Evolutionary conservation across 2,888 invertebrate species (phyloP), one percentile per base, ranked within the genome.

Genomic region (Parapristionchus giblindavisi): DNA sequence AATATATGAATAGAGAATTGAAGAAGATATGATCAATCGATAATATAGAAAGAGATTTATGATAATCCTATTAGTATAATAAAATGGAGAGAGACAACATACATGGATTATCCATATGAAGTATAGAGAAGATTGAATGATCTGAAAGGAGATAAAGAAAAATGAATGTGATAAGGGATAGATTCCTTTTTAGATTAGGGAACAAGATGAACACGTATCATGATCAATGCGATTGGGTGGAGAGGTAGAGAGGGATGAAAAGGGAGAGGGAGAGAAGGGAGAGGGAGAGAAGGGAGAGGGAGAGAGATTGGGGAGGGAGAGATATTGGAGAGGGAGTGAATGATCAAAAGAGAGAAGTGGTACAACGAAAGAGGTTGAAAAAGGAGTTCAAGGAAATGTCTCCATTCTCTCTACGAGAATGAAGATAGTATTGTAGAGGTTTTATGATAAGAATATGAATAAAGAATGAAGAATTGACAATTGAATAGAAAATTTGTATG

Each of bases 61-160:
- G 32, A 38, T 61, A 61, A 61, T 61, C 61, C n/a, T 34, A 61
- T 61, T n/a, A n/a, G n/a, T n/a, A n/a, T n/a, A n/a, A n/a, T n/a
- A n/a, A n/a, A n/a, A n/a, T 36, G 61, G 3, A 58, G 8, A 38
- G 24, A 11, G 61, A 24, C n/a, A 61, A 36, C 61, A 8, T 38
- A 61, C 36, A 34, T 61, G 61, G n/a, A n/a, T n/a, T n/a, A n/a
- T n/a, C 61, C 61, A 61, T 61, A 61, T 61, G 61, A 61, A 61
- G 61, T 38, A 61, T 34, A 61, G 36, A 36, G 24, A 38, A 61
- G 61, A 61, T 61, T 36, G 61, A 61, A 38, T 38, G 61, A 61
- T 61, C 61, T 61, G 61, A 61, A 61, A 61, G 36, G 29, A 38
- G 38, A 29, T 34, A 61, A 38, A n/a, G 61, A 61, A 61, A 38